These are phyloP conservation scores for Laothoe populi DNA, from an alignment of 2,888 invertebrate species.

Conservation along the genomic window DNA sequence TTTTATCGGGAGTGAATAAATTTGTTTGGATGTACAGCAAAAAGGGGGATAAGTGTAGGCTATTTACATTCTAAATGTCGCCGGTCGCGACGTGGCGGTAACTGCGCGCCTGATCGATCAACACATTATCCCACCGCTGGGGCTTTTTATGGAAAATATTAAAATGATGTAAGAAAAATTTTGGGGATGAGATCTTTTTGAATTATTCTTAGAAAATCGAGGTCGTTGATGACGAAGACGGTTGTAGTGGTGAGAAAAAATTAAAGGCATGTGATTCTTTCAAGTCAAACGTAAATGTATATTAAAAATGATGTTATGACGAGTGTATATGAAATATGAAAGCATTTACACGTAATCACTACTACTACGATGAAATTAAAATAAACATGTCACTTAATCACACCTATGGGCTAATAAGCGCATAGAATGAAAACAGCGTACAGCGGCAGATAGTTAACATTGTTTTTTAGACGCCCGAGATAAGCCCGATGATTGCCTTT, in stretches of 20 bases:
- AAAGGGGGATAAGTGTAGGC: slow-evolving; percentile 70
- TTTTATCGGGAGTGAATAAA: slow-evolving; percentile 57
- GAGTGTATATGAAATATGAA: too few species aligned
- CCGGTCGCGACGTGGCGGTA: slow-evolving; percentile 13
- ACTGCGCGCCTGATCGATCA: slow-evolving; percentile 26
- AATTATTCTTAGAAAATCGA: neutral
- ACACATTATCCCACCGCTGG: slow-evolving; percentile 18
- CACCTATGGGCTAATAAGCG: too few species aligned
- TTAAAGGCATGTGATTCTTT: neutral
- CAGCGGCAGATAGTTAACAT: too few species aligned
- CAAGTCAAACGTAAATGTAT: too few species aligned
- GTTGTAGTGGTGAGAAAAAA: neutral
- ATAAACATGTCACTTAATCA: too few species aligned
- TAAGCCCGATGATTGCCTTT: too few species aligned
- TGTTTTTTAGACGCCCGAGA: too few species aligned
- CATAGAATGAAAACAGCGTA: too few species aligned
- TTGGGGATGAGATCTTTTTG: neutral
- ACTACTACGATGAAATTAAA: too few species aligned
- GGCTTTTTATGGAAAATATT: slow-evolving; percentile 18
- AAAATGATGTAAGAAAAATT: slow-evolving; percentile 14
- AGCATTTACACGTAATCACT: too few species aligned
- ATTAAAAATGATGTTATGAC: too few species aligned
- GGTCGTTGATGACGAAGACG: neutral
- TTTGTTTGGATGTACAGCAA: slow-evolving; percentile 74
- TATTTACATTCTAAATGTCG: slow-evolving; percentile 73